Base-by-base conservation (phyloP, 1,140 invertebrate genomes). In the Drosophila neocordata region DNA sequence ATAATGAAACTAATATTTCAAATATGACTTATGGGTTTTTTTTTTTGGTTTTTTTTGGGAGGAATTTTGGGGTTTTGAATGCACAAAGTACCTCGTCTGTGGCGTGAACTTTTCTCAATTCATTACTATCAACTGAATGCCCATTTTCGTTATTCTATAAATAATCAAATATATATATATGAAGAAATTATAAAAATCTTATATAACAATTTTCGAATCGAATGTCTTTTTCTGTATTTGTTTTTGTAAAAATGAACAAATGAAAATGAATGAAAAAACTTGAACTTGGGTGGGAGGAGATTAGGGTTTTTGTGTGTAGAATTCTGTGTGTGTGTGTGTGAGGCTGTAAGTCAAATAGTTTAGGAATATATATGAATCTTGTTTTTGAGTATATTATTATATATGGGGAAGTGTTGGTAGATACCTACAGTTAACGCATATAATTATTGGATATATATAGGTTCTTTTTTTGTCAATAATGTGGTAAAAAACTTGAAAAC, bases 11-110 rank as follows among this genome's bases (percentile, higher is more conserved):
- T 75, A 59, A 90, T 73, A 53, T 66, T 67, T 7, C 37, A 68
- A 83, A 89, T 70, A 20, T 79, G 85, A 68, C 13, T 65, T 67
- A 65, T 24, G 22, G 22, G 22, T 70, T 57, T 75, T 48, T 69
- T 15, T 65, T 62, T 73, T 85, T 71, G 58, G 69, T 57, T 81
- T 75, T 68, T 79, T 1, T 73, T 67, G 66, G 70, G 58, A 69
- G 67, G 57, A 60, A 66, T 68, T 72, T 76, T 58, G 41, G 41
- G 41, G 41, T 41, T 64, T 81, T 64, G 84, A 89, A 89, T 91
- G 88, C 89, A 90, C 90, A 91, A 91, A 91, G 90, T 92, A 92
- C 91, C 91, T 92, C 91, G 90, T 92, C 91, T 92, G 91, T 92
- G 81, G 91, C 91, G 84, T 92, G 91, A 92, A 92, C 87, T 87